Conservation (phyloP, 1,140 invertebrate species). For the Drosophila busckii region DNA sequence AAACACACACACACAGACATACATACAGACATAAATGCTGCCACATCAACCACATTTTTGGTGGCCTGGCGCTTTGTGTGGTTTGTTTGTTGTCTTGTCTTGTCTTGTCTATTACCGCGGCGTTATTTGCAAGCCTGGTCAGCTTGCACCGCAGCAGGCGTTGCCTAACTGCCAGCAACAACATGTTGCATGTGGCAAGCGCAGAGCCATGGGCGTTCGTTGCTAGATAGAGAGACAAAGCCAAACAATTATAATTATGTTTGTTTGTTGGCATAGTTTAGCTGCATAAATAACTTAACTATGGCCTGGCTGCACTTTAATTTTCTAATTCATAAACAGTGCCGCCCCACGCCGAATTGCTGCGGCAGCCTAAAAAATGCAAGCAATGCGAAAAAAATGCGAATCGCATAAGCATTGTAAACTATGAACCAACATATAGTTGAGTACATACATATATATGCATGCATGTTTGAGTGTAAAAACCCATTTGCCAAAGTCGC, state of each 20-base stretch:
- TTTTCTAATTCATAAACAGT: conserved; percentile 8
- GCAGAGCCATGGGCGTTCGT: conserved; percentile 32
- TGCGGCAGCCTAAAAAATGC: conserved; percentile 62
- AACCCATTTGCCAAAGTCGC: conserved; percentile 64
- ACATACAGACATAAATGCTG: neutral
- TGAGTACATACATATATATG: neutral
- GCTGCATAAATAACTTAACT: too few relatives aligned
- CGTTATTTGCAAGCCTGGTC: conserved; percentile 40
- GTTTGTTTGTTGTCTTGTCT: conserved; percentile 38
- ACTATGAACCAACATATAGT: conserved; percentile 29
- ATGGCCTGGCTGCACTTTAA: conserved; percentile 5
- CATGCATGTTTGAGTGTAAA: conserved; percentile 27
- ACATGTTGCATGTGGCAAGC: conserved; percentile 52
- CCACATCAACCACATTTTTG: too few relatives aligned
- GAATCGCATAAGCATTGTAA: conserved; percentile 43
- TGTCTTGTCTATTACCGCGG: conserved; percentile 45
- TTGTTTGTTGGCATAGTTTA: too few relatives aligned
- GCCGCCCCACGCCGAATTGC: too few relatives aligned
- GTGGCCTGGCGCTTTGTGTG: neutral
- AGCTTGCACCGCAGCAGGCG: conserved; percentile 38
- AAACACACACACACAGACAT: conserved; percentile 22
- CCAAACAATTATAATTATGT: conserved; percentile 6
- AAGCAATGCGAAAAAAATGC: conserved; percentile 41
- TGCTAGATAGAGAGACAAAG: conserved; percentile 10
- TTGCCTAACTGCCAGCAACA: conserved; percentile 42